Base-by-base conservation (phyloP, 1,140 invertebrate species). In the Drosophila aff. region DNA sequence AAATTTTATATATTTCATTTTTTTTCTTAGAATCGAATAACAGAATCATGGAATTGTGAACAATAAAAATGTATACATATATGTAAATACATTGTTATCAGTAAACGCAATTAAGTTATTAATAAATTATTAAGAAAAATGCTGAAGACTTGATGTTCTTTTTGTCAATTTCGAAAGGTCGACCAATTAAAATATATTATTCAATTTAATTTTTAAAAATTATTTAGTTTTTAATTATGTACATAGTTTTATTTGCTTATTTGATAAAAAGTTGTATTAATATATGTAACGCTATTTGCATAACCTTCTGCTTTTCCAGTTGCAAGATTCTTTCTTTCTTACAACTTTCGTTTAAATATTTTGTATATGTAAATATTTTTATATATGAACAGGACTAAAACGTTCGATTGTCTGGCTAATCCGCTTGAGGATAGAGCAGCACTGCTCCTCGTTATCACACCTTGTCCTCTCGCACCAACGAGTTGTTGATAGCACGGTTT, bases 401-500 rank as follows among this genome's bases (percentile, higher is more conserved):
- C 23, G 15, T n/a, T 28, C 8, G 47, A 16, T 1, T 31, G 18
- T 18, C 5, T 0, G 7, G n/a, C 11, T 52, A n/a, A 11, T 31
- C 26, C 10, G 28, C 3, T 33, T 26, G 16, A 13, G 28, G 11
- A 33, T 33, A 13, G 28, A 33, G 47, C n/a, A 33, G n/a, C 2
- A n/a, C 3, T 1, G 15, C 15, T 23, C 33, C 15, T 23, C 8
- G 1, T 55, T 21, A 23, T 38, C 26, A n/a, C 28, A 7, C 2
- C 6, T 31, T 18, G 49, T 31, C n/a, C 26, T 18, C 18, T 55
- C 4, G 13, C 18, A 26, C 4, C 4, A 0, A 38, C 8, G 18
- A 13, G 44, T 57, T 60, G 59, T 38, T 28, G 31, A 62, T 58
- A 62, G 33, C 52, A 38, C 16, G 38, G 33, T 15, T 38, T 55